A percentile compares a stretch with the other conserved stretches of the same genome.
Conservation (phyloP, 2,888 invertebrate species). For the Physocephala rufipes region DNA sequence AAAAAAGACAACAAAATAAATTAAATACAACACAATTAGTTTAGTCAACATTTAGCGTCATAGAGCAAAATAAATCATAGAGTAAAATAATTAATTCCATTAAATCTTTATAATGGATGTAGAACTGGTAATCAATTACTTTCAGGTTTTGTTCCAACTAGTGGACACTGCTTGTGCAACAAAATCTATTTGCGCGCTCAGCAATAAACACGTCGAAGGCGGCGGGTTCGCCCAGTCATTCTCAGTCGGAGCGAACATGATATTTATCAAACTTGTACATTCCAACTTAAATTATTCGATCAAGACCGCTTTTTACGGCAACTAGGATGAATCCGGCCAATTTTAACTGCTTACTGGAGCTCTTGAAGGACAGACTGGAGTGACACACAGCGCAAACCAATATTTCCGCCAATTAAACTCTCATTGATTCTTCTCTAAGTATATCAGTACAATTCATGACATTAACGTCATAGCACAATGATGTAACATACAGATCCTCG, state of each 20-base stretch:
- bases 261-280: constrained; percentile 30
- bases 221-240: constrained; percentile 37
- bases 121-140: constrained; percentile 1
- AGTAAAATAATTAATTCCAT: too few species aligned
- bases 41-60: too few species aligned
- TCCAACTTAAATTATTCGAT: constrained; percentile 29
- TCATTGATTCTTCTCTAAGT: constrained; percentile 6
- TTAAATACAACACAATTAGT: too few species aligned
- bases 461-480: constrained; percentile 6
- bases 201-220: constrained; percentile 10
- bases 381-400: constrained; percentile 13
- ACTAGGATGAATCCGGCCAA: too few species aligned
- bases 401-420: neutral
- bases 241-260: constrained; percentile 29
- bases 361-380: constrained; percentile 3
- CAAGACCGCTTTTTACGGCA: constrained; percentile 39
- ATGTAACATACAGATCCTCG: neutral
- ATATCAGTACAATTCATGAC: neutral
- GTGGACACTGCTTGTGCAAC: constrained; percentile 4
- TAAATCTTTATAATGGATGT: neutral
- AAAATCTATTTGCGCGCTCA: constrained; percentile 6
- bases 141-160: neutral
- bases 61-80: too few species aligned
- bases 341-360: constrained; percentile 28
- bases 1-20: too few species aligned